These are phyloP conservation scores for Erebia palarica DNA, from an alignment of 2,888 invertebrate genomes.

Conservation along the genomic window DNA sequence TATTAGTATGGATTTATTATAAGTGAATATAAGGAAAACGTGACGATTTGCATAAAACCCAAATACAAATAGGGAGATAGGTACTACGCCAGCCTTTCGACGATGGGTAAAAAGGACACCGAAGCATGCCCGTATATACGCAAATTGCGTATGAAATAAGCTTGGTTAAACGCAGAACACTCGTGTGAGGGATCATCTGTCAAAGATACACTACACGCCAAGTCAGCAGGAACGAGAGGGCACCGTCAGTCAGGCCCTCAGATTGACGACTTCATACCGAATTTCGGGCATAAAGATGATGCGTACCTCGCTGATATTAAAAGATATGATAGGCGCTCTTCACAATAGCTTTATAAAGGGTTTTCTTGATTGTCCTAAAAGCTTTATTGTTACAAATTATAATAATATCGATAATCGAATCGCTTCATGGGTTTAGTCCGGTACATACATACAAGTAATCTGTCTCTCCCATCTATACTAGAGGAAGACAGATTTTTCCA, in stretches of 20 bases:
- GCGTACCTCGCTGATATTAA: conserved; percentile 36
- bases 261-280: conserved; percentile 44
- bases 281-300: conserved; percentile 35
- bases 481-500: too few relatives aligned
- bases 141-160: conserved; percentile 25
- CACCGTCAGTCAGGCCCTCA: conserved; percentile 47
- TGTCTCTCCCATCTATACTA: too few relatives aligned
- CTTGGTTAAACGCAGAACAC: conserved; percentile 31
- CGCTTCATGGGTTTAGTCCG: too few relatives aligned
- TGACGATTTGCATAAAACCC: not conserved
- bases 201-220: conserved; percentile 42
- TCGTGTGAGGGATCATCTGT: conserved; percentile 42
- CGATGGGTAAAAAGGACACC: not conserved
- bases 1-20: too few relatives aligned
- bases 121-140: conserved; percentile 11
- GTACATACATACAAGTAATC: too few relatives aligned
- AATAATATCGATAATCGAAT: too few relatives aligned
- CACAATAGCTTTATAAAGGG: not conserved
- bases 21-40: not conserved
- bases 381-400: too few relatives aligned
- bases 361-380: too few relatives aligned
- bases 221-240: conserved; percentile 53
- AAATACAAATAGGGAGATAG: not conserved
- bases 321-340: conserved; percentile 26
- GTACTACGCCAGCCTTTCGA: not conserved